A percentile compares a stretch with the other conserved stretches of the same genome.
These are phyloP conservation scores for Genyomyrus donnyi DNA, from an alignment of 2,113 vertebrate species.

Conservation along the genomic window DNA sequence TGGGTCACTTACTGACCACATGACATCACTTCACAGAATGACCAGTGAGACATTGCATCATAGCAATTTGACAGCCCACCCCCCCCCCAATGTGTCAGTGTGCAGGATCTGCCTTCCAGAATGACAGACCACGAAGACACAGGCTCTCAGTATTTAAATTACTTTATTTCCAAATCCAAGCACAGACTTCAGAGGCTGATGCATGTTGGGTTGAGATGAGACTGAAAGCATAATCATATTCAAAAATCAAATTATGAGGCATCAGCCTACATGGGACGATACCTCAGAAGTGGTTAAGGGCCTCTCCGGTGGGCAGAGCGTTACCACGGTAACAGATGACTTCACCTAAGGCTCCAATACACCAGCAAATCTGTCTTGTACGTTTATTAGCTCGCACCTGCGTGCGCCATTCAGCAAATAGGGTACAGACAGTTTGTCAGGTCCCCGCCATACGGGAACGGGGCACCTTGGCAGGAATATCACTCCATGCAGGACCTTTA, in stretches of 20 bases:
- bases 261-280: not conserved
- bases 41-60: not conserved
- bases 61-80: not conserved
- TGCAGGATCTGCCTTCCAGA: not conserved
- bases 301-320: not conserved
- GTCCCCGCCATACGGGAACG: not conserved
- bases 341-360: not conserved
- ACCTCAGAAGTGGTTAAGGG: not conserved
- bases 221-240: not conserved
- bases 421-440: not conserved
- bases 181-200: not conserved
- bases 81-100: not conserved
- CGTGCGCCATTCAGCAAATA: not conserved
- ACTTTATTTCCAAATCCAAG: not conserved
- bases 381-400: not conserved
- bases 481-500: not conserved
- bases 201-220: not conserved
- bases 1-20: not conserved
- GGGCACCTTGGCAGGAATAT: not conserved
- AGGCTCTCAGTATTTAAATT: not conserved
- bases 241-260: not conserved
- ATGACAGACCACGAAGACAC: not conserved
- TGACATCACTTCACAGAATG: not conserved
- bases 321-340: not conserved
- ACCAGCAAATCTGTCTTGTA: not conserved